Base-by-base conservation (phyloP, 2,797 vertebrate species). In the Amblyopsis hoosieri region DNA sequence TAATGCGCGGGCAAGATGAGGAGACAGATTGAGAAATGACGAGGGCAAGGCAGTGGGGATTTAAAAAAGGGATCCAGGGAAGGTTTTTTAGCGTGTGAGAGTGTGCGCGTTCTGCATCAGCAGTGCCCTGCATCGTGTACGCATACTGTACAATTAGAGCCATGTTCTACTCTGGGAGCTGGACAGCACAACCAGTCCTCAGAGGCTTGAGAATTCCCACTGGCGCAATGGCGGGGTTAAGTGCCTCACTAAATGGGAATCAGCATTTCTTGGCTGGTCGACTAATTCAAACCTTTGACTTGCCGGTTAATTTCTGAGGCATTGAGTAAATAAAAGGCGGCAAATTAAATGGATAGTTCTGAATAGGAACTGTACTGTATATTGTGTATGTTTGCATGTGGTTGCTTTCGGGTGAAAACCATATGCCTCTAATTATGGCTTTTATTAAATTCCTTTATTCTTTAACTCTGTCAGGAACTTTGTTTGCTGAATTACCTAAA, bases 1-100 rank as follows among this genome's bases (percentile, higher is more conserved):
- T 92, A 81, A 90, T 85, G 81, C 63, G n/a, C 61, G 12, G 72
- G 61, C 64, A 66, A 31, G 69, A 81, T 62, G 80, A 81, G 70
- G 70, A 78, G 78, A 74, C 62, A 67, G 68, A 81, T 72, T 12
- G 54, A 64, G 76, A 69, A 56, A 49, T 68, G 48, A 69, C 60
- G 75, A 66, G 70, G 60, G 56, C 66, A 72, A 52, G 55, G 70
- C 29, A 62, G 56, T 47, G 61, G 74, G 56, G 62, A 33, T 11
- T 10, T 37, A 45, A 45, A 56, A n/a, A 14, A 42, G 60, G 17
- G 17, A 78, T 69, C 19, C 14, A 1, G 49, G 15, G 59, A 29
- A 15, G 47, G 31, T 23, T 47, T 17, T 45, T 6, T 19, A 31
- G 15, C 6, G n/a, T 50, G 48, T 2, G 12, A 37, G 19, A 11